These are phyloP conservation scores for Luperina nickerlii DNA, from an alignment of 2,888 invertebrate genomes.

Conservation along the genomic window DNA sequence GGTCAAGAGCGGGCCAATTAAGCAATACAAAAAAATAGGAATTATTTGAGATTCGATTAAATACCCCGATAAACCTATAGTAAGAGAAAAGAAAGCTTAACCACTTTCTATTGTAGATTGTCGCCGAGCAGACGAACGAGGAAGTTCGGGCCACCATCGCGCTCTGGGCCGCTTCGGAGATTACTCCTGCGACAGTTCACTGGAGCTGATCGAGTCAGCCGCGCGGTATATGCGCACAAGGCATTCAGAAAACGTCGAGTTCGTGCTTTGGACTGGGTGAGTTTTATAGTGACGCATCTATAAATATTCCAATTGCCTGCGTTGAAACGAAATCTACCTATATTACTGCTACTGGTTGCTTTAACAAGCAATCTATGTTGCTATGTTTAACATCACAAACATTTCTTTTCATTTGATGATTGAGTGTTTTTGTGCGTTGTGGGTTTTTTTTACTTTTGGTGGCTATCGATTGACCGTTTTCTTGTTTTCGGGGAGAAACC, in stretches of 20 bases:
- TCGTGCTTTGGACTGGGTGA: slow-evolving; percentile 98
- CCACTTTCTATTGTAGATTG: slow-evolving; percentile 84
- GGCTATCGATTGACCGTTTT: too few species aligned
- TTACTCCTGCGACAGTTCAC: slow-evolving; percentile 96
- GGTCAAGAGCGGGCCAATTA: too few species aligned
- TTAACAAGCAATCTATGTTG: too few species aligned
- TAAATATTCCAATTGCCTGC: too few species aligned
- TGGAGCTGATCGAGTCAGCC: slow-evolving; percentile 96
- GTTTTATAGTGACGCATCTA: slow-evolving; percentile 68
- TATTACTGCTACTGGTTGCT: too few species aligned
- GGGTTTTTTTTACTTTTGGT: too few species aligned
- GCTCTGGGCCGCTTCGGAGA: slow-evolving; percentile 91
- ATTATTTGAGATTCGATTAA: not conserved
- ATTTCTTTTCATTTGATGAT: too few species aligned
- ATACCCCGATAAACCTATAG: not conserved
- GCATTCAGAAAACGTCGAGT: slow-evolving; percentile 96
- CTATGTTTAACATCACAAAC: too few species aligned
- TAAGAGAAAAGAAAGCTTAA: not conserved
- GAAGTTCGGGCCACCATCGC: slow-evolving; percentile 90
- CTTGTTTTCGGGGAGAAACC: too few species aligned
- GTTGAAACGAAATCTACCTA: too few species aligned
- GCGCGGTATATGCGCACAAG: slow-evolving; percentile 96
- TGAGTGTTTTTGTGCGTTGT: too few species aligned
- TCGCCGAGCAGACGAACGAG: slow-evolving; percentile 91
- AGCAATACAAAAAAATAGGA: too few species aligned